Evolutionary conservation across 1,140 invertebrate genomes (phyloP).

Genomic region (Meloidogyne chitwoodi): DNA sequence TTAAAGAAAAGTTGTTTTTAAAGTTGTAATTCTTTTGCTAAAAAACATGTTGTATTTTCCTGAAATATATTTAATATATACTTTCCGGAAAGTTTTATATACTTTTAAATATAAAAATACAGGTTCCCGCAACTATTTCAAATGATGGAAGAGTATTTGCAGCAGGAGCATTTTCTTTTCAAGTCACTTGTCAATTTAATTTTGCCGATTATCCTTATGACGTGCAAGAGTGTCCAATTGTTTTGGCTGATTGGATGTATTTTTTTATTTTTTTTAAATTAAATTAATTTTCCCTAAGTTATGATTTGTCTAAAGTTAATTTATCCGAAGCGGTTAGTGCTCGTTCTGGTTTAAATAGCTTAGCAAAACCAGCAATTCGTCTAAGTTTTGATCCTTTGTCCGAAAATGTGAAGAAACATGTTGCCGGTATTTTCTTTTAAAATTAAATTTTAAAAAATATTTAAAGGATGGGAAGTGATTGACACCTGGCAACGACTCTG

Average conservation of each 20-base stretch:
- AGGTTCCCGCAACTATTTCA: constrained; percentile 47
- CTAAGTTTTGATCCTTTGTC: constrained; percentile 51
- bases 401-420: constrained; percentile 44
- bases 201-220: constrained; percentile 53
- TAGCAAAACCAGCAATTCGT: constrained; percentile 44
- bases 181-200: constrained; percentile 57
- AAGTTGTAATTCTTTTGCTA: no score
- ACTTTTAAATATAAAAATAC: not conserved
- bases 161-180: constrained; percentile 51
- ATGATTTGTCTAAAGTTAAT: constrained; percentile 56
- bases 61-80: not conserved
- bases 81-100: not conserved
- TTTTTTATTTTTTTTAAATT: not conserved
- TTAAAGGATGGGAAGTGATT: constrained; percentile 51
- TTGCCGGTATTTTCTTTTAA: constrained; percentile 35
- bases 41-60: no score
- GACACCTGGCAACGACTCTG: constrained; percentile 53
- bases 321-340: constrained; percentile 31
- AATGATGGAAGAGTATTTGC: constrained; percentile 39
- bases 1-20: no score
- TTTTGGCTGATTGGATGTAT: constrained; percentile 58
- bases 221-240: constrained; percentile 56
- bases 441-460: constrained; percentile 1
- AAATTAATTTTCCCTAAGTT: not conserved
- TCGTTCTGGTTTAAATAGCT: not conserved